phyloP scores from a whole-genome alignment of 2,888 invertebrate genomes.

The Calameuta idolon region DNA sequence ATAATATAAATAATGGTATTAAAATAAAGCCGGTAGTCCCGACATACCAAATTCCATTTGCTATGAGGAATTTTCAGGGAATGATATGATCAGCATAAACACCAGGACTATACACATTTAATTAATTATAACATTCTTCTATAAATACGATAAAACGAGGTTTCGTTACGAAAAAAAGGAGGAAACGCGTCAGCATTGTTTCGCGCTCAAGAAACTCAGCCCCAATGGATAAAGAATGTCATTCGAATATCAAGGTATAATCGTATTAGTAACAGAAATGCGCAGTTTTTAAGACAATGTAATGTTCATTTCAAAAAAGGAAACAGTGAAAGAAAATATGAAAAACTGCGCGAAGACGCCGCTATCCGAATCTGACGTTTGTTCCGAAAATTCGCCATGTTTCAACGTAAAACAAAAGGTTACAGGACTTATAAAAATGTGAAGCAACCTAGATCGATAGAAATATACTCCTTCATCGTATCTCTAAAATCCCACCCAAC shows the following conservation, averaged over 20 bases:
- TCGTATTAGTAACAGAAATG: not conserved
- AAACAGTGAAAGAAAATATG: not conserved
- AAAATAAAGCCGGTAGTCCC: not conserved
- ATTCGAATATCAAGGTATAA: not conserved
- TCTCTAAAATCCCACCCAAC: slow-evolving; percentile 20
- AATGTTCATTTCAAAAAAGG: not conserved
- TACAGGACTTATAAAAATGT: not conserved
- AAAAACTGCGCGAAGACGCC: not conserved
- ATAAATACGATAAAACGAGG: not conserved
- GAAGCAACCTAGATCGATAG: not conserved
- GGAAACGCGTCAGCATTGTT: not conserved
- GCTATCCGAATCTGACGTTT: slow-evolving; percentile 21
- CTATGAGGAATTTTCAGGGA: not conserved
- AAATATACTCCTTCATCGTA: slow-evolving; percentile 12
- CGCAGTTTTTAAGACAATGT: not conserved
- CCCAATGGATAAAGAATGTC: not conserved
- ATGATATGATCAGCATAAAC: not conserved
- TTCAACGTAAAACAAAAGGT: slow-evolving; percentile 18
- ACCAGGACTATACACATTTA: not conserved
- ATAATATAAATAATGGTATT: not conserved
- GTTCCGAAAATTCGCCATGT: slow-evolving; percentile 18
- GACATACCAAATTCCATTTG: not conserved
- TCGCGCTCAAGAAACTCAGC: not conserved
- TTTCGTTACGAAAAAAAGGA: not conserved
- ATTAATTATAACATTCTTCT: not conserved